Conservation (phyloP, 2,888 invertebrate species). For the Pristionchus exspectatus region DNA sequence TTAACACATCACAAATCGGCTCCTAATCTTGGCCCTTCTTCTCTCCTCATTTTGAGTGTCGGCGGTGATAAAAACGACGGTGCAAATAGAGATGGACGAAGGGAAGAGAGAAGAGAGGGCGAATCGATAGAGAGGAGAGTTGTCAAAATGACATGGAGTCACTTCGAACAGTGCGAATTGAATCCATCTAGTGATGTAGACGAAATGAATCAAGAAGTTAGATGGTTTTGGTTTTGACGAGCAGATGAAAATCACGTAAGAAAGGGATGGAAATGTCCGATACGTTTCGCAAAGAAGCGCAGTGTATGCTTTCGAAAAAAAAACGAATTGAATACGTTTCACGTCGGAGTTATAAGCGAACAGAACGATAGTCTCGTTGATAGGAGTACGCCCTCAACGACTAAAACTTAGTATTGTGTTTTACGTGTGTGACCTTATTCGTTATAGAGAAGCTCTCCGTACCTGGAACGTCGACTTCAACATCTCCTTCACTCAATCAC, state of each 20-base stretch:
- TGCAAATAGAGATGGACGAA: constrained; percentile 42
- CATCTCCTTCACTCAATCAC: not conserved
- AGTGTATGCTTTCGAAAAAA: not conserved
- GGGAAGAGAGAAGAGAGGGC: not conserved
- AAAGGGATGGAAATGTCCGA: too few species aligned
- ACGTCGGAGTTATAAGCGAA: not conserved
- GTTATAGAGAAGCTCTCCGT: not conserved
- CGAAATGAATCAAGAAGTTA: too few species aligned
- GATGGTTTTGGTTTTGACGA: too few species aligned
- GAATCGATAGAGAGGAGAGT: not conserved
- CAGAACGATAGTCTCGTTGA: not conserved
- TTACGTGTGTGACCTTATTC: not conserved
- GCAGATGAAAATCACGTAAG: too few species aligned
- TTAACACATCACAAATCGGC: constrained; percentile 44
- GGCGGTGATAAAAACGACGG: constrained; percentile 36
- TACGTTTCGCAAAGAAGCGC: too few species aligned
- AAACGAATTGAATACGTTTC: not conserved
- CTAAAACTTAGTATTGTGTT: not conserved
- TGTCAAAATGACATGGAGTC: not conserved
- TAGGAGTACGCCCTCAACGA: not conserved
- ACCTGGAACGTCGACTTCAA: too few species aligned
- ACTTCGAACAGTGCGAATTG: not conserved
- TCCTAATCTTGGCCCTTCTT: constrained; percentile 4
- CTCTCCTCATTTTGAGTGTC: constrained; percentile 18
- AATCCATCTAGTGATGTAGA: not conserved